Evolutionary conservation across 1,140 invertebrate species (phyloP).

Genomic region (Proctacanthus coquilletti): DNA sequence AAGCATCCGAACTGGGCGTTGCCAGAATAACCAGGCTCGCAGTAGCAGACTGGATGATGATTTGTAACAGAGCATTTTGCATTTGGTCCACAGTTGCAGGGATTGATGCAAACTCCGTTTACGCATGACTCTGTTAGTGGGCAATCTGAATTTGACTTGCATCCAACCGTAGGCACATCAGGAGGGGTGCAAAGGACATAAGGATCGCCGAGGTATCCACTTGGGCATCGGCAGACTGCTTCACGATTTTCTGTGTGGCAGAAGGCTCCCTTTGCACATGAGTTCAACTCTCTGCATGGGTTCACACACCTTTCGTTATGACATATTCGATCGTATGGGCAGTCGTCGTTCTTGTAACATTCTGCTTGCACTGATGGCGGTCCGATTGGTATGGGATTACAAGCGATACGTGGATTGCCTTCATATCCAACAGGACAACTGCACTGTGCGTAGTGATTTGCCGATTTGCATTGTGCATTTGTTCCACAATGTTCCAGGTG

Average conservation of each 20-base stretch:
- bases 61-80: conserved; percentile 61
- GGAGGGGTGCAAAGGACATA: conserved; percentile 49
- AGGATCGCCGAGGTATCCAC: conserved; percentile 59
- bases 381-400: conserved; percentile 35
- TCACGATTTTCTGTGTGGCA: conserved; percentile 61
- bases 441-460: conserved; percentile 59
- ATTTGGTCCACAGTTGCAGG: conserved; percentile 70
- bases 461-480: conserved; percentile 66
- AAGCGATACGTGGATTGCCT: conserved; percentile 71
- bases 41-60: conserved; percentile 70
- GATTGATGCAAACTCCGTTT: conserved; percentile 58
- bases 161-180: conserved; percentile 44
- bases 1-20: conserved; percentile 66
- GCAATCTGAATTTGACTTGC: conserved; percentile 64
- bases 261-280: conserved; percentile 59
- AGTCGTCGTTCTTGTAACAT: conserved; percentile 63
- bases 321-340: conserved; percentile 53
- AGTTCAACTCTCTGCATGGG: conserved; percentile 49
- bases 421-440: conserved; percentile 59
- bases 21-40: conserved; percentile 59
- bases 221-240: conserved; percentile 64
- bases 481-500: conserved; percentile 59
- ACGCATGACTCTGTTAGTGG: conserved; percentile 61
- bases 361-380: conserved; percentile 30
- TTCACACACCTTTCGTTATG: conserved; percentile 59